These are phyloP conservation scores for Noctuana brunneofusca DNA, from an alignment of 2,888 invertebrate genomes.

Conservation along the genomic window DNA sequence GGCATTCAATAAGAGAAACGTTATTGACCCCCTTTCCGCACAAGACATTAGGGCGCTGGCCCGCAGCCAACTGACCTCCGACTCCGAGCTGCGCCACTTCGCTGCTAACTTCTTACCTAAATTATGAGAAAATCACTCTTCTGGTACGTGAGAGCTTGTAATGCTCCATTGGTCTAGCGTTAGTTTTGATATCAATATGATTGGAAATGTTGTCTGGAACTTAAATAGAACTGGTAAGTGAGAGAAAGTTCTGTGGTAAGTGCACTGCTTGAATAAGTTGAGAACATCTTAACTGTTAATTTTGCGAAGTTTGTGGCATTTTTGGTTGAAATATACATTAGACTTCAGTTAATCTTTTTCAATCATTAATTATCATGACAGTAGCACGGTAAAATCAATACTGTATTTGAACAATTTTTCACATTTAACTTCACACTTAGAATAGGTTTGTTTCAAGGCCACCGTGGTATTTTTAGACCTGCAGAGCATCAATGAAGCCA, in stretches of 20 bases:
- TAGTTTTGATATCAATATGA: constrained; percentile 11
- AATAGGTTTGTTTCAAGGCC: too few relatives aligned
- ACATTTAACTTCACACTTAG: too few relatives aligned
- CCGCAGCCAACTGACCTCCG: constrained; percentile 32
- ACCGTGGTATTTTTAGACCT: too few relatives aligned
- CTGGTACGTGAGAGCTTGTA: constrained; percentile 16
- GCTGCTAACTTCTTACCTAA: constrained; percentile 21
- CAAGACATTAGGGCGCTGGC: constrained; percentile 37
- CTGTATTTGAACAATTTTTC: too few relatives aligned
- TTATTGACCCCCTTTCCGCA: constrained; percentile 36
- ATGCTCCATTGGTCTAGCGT: constrained; percentile 10
- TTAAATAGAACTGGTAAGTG: background rate
- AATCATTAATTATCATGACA: too few relatives aligned
- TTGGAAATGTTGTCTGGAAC: background rate
- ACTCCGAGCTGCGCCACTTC: constrained; percentile 10
- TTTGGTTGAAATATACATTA: too few relatives aligned
- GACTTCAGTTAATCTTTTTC: too few relatives aligned
- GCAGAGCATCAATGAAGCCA: background rate
- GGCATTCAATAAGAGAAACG: constrained; percentile 34
- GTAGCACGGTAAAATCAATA: too few relatives aligned
- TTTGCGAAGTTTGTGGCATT: too few relatives aligned
- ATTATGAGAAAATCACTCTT: constrained; percentile 34
- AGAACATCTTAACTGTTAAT: background rate
- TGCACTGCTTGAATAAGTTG: background rate
- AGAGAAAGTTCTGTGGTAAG: background rate